Conservation (phyloP, 2,888 invertebrate genomes). For the Cosmorhoe ocellata region DNA sequence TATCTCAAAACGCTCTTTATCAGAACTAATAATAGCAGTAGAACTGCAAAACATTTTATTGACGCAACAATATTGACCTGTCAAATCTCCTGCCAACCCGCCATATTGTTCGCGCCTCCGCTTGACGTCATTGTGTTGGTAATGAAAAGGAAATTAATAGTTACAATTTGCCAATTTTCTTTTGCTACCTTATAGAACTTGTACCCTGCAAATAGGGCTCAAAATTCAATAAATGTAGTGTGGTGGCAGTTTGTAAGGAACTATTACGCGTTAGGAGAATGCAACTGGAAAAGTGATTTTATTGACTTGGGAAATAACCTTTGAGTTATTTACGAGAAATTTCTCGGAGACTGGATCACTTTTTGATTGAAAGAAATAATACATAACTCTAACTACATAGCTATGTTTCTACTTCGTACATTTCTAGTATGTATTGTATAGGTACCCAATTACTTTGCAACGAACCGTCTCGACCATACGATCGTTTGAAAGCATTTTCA, state of each 20-base stretch:
- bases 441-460: no score
- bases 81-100: conserved; percentile 67
- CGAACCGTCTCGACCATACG: background rate
- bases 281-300: conserved; percentile 48
- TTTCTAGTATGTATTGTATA: no score
- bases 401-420: no score
- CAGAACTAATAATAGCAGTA: background rate
- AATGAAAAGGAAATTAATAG: conserved; percentile 77
- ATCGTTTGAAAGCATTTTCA: background rate
- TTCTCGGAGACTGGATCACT: no score
- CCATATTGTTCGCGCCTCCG: conserved; percentile 65
- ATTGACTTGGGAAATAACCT: conserved; percentile 37
- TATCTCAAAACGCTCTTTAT: background rate
- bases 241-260: conserved; percentile 35
- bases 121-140: conserved; percentile 68
- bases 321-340: no score
- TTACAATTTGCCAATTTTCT: conserved; percentile 49
- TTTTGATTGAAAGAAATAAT: no score
- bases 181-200: conserved; percentile 27
- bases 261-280: conserved; percentile 42
- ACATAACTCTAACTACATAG: no score
- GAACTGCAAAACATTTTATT: conserved; percentile 7
- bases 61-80: conserved; percentile 50
- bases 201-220: conserved; percentile 29
- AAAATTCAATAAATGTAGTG: conserved; percentile 30